phyloP scores from a whole-genome alignment of 2,888 invertebrate genomes.

The Drosophila greeni region DNA sequence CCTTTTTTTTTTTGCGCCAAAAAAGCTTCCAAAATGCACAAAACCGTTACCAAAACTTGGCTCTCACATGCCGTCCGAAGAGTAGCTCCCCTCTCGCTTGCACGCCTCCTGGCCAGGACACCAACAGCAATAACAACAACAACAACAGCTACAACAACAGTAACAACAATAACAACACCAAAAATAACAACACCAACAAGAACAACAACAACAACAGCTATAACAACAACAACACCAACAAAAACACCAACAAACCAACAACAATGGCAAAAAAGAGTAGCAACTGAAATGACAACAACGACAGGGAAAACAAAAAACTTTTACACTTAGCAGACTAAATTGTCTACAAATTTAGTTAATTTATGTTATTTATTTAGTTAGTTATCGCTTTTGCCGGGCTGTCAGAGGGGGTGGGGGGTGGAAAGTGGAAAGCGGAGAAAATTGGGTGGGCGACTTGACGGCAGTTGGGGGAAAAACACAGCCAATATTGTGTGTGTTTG shows the following conservation, averaged over 20 bases:
- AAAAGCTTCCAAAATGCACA: slow-evolving; percentile 39
- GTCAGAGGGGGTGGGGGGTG: neutral
- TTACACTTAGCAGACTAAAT: slow-evolving; percentile 71
- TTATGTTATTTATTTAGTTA: slow-evolving; percentile 73
- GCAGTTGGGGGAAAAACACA: neutral
- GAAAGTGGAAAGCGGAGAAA: neutral
- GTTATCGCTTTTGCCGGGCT: slow-evolving; percentile 62
- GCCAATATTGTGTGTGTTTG: slow-evolving; percentile 3
- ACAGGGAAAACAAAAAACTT: slow-evolving; percentile 56
- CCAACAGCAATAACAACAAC: slow-evolving; percentile 9
- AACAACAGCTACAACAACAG: slow-evolving; percentile 7
- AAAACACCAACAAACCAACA: slow-evolving; percentile 18
- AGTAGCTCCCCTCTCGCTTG: neutral
- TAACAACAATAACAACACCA: slow-evolving; percentile 12
- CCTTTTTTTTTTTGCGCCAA: slow-evolving; percentile 55
- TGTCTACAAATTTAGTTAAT: slow-evolving; percentile 71
- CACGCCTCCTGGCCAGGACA: slow-evolving; percentile 14
- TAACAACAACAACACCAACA: slow-evolving; percentile 7
- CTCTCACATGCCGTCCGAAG: neutral
- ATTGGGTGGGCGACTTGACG: neutral
- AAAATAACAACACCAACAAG: slow-evolving; percentile 11
- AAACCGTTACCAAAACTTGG: slow-evolving; percentile 23
- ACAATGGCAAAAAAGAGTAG: slow-evolving; percentile 19
- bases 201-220: neutral
- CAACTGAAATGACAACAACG: slow-evolving; percentile 30